Evolutionary conservation across 2,888 invertebrate species (phyloP), one percentile per base, ranked within the genome.

Genomic region (Priocnemis perturbator): DNA sequence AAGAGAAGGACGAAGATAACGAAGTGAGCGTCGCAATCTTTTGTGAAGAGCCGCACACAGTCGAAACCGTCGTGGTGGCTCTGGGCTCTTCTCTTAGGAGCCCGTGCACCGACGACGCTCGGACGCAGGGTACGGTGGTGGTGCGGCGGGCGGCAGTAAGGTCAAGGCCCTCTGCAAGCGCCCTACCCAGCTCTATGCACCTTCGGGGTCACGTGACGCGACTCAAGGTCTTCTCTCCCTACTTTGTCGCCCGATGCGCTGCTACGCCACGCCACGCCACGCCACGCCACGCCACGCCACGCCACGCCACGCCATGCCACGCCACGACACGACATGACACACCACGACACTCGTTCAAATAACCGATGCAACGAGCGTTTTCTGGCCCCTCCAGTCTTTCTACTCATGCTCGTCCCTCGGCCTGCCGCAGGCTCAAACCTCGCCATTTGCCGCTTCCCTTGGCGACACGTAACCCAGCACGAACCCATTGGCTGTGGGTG

Each of bases 171-270:
- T 90, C 88, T 74, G 82, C 74, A 70, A 81, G 65, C 85, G 87
- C 87, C 87, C 88, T 88, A 84, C 86, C 88, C 86, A 72, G 67
- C 81, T 81, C 67, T 78, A 82, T 87, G 86, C 87, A 87, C 87
- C 86, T 85, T 86, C 80, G 85, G 86, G 86, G 89, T 91, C 91
- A 91, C 91, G 91, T 91, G 91, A 88, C 89, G 88, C 85, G 85
- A 86, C 89, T 89, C 91, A 91, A 91, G 91, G 91, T 91, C 91
- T 86, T 86, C 85, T 87, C 88, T 88, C 88, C 88, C 88, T 83
- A 83, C 88, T 57, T 58, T 65, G 48, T 20, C 52, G 50, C 37
- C 45, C 47, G 60, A 52, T 60, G 68, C 52, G 26, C 61, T 60
- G 60, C 60, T 73, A 70, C 70, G 57, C 70, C 73, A 64, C 48